These are phyloP conservation scores for Eledona agricola DNA, from an alignment of 2,888 invertebrate genomes.

Conservation along the genomic window DNA sequence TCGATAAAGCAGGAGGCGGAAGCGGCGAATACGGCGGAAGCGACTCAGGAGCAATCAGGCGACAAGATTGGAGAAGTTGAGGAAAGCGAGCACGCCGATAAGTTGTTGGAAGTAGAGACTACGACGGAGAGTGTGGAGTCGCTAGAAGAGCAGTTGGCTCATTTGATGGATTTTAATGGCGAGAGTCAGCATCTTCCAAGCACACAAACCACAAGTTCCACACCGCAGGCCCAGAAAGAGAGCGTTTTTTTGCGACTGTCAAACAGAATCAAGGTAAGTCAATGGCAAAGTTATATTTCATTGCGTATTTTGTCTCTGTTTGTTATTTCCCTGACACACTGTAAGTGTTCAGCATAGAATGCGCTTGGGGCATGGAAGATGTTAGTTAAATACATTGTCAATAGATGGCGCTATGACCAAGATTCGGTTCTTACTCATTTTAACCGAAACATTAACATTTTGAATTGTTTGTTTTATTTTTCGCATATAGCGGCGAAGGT, in stretches of 20 bases:
- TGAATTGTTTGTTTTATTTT: too few relatives aligned
- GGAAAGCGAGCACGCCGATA: slow-evolving; percentile 8
- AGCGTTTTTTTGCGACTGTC: slow-evolving; percentile 95
- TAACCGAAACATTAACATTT: too few relatives aligned
- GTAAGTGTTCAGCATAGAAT: too few relatives aligned
- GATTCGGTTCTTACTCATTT: too few relatives aligned
- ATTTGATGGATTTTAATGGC: slow-evolving; percentile 67
- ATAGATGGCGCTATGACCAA: too few relatives aligned
- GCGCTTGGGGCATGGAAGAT: too few relatives aligned
- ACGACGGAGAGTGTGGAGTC: slow-evolving; percentile 49
- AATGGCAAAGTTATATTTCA: background rate
- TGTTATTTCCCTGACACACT: background rate
- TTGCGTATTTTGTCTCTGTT: too few relatives aligned
- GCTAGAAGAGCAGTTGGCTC: slow-evolving; percentile 63
- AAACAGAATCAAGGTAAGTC: slow-evolving; percentile 89
- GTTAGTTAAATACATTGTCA: too few relatives aligned
- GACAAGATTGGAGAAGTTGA: slow-evolving; percentile 2
- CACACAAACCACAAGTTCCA: slow-evolving; percentile 52
- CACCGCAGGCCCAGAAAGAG: slow-evolving; percentile 77
- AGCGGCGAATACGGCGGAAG: slow-evolving; percentile 3
- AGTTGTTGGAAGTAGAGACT: slow-evolving; percentile 3
- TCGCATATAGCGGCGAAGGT: too few relatives aligned
- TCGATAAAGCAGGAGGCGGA: background rate
- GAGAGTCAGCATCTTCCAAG: slow-evolving; percentile 62
- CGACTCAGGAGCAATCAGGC: background rate